A percentile compares a stretch with the other conserved stretches of the same genome.
These are phyloP conservation scores for Acomys russatus DNA, from an alignment of 2,797 vertebrate species.

Conservation along the genomic window DNA sequence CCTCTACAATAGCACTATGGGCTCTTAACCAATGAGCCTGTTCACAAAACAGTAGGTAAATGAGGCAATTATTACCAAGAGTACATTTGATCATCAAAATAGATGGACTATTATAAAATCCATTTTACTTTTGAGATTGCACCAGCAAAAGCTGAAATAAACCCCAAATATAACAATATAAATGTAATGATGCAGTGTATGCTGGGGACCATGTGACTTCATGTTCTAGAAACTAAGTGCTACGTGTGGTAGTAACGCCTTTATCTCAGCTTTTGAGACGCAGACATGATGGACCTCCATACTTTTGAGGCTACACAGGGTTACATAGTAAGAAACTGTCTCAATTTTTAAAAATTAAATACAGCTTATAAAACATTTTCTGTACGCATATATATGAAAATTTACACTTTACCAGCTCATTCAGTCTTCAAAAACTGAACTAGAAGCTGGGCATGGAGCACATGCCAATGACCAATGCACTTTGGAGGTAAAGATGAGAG, in stretches of 20 bases:
- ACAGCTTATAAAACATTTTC: conserved; percentile 18
- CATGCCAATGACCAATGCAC: not conserved
- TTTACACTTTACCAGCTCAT: not conserved
- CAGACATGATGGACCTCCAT: not conserved
- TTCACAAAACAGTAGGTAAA: not conserved
- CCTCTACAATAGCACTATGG: not conserved
- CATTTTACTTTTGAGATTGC: conserved; percentile 19
- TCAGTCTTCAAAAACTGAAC: not conserved
- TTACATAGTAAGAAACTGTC: not conserved
- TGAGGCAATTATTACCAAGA: not conserved
- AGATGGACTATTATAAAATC: conserved; percentile 4
- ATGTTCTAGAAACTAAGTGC: not conserved
- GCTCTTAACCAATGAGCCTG: not conserved
- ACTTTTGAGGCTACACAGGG: not conserved
- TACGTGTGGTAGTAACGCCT: not conserved
- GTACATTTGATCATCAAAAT: conserved; percentile 16
- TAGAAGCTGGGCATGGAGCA: not conserved
- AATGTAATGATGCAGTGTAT: not conserved
- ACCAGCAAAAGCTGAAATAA: not conserved
- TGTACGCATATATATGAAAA: conserved; percentile 50
- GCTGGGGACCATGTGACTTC: not conserved
- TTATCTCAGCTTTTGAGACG: not conserved
- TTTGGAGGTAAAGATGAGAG: not conserved
- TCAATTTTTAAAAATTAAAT: not conserved
- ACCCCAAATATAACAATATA: not conserved